Conservation (phyloP, 2,888 invertebrate species). For the Pilophorus perplexus region DNA sequence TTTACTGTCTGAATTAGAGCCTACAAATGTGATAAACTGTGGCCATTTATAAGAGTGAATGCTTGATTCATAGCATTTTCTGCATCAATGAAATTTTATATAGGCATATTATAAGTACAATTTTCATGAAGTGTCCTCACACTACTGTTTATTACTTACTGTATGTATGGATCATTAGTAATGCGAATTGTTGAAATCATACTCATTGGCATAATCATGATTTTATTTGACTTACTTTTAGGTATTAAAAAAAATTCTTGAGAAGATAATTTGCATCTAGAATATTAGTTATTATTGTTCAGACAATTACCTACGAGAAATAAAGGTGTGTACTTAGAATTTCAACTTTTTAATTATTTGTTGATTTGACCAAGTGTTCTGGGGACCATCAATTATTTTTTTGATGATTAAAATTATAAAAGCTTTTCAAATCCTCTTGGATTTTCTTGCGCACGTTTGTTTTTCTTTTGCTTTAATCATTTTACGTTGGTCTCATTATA, state of each 20-base stretch:
- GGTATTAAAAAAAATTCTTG: too few relatives aligned
- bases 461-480: too few relatives aligned
- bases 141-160: conserved; percentile 17
- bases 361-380: conserved; percentile 29
- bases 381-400: conserved; percentile 20
- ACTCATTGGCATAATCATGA: neutral
- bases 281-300: too few relatives aligned
- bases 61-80: conserved; percentile 25
- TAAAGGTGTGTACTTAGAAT: too few relatives aligned
- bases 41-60: conserved; percentile 31
- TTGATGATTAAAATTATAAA: neutral
- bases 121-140: conserved; percentile 36
- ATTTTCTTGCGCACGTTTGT: too few relatives aligned
- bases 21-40: conserved; percentile 37
- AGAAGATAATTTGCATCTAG: too few relatives aligned
- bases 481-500: too few relatives aligned
- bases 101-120: conserved; percentile 27
- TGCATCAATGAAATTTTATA: conserved; percentile 23
- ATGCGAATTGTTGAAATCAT: neutral
- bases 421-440: too few relatives aligned
- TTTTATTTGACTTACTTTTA: too few relatives aligned
- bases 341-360: too few relatives aligned
- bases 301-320: too few relatives aligned
- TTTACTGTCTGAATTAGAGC: conserved; percentile 32
- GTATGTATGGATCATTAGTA: conserved; percentile 20